Evolutionary conservation across 2,113 vertebrate species (phyloP).

Genomic region (Phasianus colchicus): DNA sequence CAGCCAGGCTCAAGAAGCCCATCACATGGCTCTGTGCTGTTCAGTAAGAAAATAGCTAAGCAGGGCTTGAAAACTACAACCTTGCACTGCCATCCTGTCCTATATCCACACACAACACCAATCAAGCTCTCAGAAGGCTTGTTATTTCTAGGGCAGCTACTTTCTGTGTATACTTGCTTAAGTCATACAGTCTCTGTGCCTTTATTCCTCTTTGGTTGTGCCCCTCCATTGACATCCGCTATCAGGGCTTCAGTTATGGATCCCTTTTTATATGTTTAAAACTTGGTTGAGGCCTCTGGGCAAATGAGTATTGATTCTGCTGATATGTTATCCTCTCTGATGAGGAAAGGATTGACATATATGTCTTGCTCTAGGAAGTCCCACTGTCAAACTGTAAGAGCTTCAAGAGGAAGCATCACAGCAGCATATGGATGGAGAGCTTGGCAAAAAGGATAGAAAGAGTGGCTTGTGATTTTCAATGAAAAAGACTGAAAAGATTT

Average conservation of each 20-base stretch:
- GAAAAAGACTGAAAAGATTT: neutral
- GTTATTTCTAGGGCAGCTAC: neutral
- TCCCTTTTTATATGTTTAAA: neutral
- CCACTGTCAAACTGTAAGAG: neutral
- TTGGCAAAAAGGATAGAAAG: neutral
- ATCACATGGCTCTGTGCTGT: accelerated
- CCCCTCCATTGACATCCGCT: neutral
- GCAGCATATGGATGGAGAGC: neutral
- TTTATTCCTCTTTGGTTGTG: neutral
- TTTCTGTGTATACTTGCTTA: neutral
- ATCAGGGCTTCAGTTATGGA: neutral
- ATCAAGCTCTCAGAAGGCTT: neutral
- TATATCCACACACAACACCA: neutral
- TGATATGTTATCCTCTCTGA: neutral
- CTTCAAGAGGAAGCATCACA: neutral
- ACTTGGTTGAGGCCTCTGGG: neutral
- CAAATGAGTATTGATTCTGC: neutral
- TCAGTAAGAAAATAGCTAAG: neutral
- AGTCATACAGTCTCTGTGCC: neutral
- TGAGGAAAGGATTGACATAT: neutral
- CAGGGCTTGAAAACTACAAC: neutral
- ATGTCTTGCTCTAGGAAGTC: neutral
- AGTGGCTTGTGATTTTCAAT: neutral
- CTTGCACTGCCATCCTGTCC: neutral
- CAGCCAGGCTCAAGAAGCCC: neutral